Evolutionary conservation across 2,113 vertebrate genomes (phyloP), one percentile per base, ranked within the genome.

Genomic region (Echinops telfairi): DNA sequence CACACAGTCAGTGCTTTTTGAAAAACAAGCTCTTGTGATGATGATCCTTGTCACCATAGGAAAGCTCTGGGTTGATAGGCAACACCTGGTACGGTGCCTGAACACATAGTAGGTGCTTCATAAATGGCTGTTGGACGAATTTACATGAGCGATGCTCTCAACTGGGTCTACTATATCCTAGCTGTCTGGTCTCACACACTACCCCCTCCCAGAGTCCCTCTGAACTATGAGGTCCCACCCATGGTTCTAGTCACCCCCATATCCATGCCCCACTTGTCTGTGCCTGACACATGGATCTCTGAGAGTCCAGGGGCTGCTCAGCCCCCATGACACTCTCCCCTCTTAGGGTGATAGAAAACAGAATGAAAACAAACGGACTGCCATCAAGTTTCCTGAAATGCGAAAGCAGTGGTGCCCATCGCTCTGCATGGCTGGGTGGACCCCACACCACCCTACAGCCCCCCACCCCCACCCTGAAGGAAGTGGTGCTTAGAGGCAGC

Each of bases 401-500:
- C 83, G 71, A 96, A 91, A 68, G 47, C 12, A 31, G 93, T n/a
- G 4, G 27, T 23, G 19, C 33, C 16, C 14, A 23, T 62, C 66
- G 43, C 60, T 70, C 88, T 29, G 10, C 76, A 16, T 6, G 68
- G 83, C 9, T 68, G 5, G 47, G 47, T 53, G 47, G 47, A 53
- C 47, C 47, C 47, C 47, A 53, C 47, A 53, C 6, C 47, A 53
- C 47, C 78, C 78, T 36, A 40, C 36, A 16, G 1, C 23, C 31
- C 27, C 66, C 53, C 90, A 31, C 15, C 82, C 70, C 27, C 1
- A 4, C 68, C 86, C 87, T 47, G n/a, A 95, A 9, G 71, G 75
- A 96, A 96, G 82, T 25, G 43, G 78, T 6, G 43, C 77, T 75
- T 78, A 88, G 53, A 95, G 88, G 36, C 95, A 82, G 95, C 83